These are phyloP conservation scores for Ceriagrion tenellum DNA, from an alignment of 2,888 invertebrate species.

Conservation along the genomic window DNA sequence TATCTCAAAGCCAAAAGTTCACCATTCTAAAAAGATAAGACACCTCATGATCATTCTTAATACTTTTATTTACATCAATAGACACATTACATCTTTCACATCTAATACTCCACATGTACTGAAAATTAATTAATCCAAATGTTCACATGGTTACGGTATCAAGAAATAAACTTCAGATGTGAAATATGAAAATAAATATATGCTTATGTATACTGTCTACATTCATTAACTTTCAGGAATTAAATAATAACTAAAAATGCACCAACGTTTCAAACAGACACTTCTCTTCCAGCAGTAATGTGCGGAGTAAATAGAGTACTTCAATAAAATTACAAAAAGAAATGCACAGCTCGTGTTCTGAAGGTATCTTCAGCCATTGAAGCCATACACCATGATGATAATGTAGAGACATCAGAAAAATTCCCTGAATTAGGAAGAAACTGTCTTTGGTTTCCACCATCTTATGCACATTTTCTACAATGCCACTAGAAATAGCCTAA, in stretches of 20 bases:
- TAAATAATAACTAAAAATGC: constrained; percentile 67
- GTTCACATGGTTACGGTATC: constrained; percentile 64
- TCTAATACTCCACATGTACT: constrained; percentile 68
- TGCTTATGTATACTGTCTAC: constrained; percentile 65
- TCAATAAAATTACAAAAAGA: constrained; percentile 68
- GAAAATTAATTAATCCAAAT: constrained; percentile 64
- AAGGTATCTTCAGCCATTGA: constrained; percentile 58
- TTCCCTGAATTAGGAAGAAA: constrained; percentile 68
- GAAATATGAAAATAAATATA: constrained; percentile 68
- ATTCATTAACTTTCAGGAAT: constrained; percentile 51
- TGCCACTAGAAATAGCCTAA: constrained; percentile 68
- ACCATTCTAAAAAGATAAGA: neutral
- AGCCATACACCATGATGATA: constrained; percentile 60
- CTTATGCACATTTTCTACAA: constrained; percentile 62
- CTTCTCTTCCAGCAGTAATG: constrained; percentile 65
- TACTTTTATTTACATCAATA: constrained; percentile 68
- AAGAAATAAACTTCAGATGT: constrained; percentile 67
- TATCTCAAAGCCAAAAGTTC: neutral
- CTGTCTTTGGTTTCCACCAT: constrained; percentile 68
- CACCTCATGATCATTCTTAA: constrained; percentile 39
- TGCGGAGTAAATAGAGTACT: constrained; percentile 67
- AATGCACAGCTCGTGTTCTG: constrained; percentile 66
- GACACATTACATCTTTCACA: constrained; percentile 68
- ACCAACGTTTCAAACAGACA: constrained; percentile 65
- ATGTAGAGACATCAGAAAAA: constrained; percentile 63